phyloP scores from a whole-genome alignment of 1,140 invertebrate genomes.

The Neotoxoptera formosana region DNA sequence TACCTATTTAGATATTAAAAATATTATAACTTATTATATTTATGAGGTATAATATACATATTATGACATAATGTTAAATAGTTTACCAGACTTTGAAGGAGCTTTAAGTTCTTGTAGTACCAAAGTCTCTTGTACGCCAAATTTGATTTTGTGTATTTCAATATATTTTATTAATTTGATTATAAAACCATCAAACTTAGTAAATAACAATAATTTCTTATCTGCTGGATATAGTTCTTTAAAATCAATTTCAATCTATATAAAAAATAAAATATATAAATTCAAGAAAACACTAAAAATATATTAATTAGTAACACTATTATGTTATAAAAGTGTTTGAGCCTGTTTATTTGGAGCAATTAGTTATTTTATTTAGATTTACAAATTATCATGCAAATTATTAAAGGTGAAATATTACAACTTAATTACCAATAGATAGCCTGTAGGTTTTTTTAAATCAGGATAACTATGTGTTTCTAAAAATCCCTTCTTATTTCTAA shows the following conservation, averaged over 20 bases:
- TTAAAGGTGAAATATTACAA: no score
- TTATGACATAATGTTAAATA: not conserved
- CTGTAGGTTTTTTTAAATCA: no score
- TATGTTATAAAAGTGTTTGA: no score
- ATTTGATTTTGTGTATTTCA: not conserved
- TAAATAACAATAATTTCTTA: not conserved
- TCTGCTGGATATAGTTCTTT: not conserved
- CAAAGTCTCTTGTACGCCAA: not conserved
- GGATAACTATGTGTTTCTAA: not conserved
- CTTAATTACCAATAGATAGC: no score
- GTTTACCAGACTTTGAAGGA: not conserved
- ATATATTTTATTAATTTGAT: not conserved
- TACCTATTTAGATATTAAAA: not conserved
- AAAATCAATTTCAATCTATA: no score
- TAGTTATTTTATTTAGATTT: no score
- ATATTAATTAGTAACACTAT: no score
- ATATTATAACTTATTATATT: not conserved
- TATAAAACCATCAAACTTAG: not conserved
- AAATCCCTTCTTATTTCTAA: not conserved
- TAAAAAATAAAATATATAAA: no score
- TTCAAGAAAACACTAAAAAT: no score
- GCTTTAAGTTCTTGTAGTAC: not conserved
- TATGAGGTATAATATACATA: not conserved
- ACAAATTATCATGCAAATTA: no score
- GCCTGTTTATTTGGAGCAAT: no score